These are phyloP conservation scores for Calephelis perditalis DNA, from an alignment of 2,888 invertebrate genomes.

Conservation along the genomic window DNA sequence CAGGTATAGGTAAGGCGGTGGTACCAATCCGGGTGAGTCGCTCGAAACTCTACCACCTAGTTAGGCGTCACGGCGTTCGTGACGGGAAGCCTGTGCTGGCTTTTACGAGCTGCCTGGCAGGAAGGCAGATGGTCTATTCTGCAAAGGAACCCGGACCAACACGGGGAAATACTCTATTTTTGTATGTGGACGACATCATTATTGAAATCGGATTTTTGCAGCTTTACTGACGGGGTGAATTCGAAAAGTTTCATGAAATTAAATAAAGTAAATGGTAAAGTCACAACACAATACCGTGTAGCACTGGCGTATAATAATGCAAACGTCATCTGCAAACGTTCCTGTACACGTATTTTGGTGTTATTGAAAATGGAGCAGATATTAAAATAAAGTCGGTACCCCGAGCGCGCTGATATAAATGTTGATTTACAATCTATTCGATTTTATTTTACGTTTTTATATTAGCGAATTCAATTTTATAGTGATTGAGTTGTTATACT, in stretches of 20 bases:
- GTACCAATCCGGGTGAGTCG: too few species aligned
- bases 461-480: neutral
- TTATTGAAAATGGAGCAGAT: constrained; percentile 10
- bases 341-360: constrained; percentile 2
- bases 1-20: too few species aligned
- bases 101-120: too few species aligned
- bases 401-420: constrained; percentile 4
- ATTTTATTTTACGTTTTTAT: constrained; percentile 4
- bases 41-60: too few species aligned
- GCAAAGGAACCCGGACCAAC: too few species aligned
- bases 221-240: too few species aligned
- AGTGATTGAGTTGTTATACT: neutral
- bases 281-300: neutral
- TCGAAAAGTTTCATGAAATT: neutral
- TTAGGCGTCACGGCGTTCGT: too few species aligned
- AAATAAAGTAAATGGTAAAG: neutral
- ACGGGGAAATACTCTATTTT: too few species aligned
- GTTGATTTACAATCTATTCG: constrained; percentile 1
- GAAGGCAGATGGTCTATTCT: too few species aligned
- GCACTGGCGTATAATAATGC: neutral
- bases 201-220: too few species aligned
- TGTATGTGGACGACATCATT: too few species aligned
- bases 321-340: constrained; percentile 8
- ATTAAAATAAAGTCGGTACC: constrained; percentile 4
- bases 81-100: too few species aligned